Conservation (phyloP, 2,888 invertebrate species). For the Tipula vernalis region DNA sequence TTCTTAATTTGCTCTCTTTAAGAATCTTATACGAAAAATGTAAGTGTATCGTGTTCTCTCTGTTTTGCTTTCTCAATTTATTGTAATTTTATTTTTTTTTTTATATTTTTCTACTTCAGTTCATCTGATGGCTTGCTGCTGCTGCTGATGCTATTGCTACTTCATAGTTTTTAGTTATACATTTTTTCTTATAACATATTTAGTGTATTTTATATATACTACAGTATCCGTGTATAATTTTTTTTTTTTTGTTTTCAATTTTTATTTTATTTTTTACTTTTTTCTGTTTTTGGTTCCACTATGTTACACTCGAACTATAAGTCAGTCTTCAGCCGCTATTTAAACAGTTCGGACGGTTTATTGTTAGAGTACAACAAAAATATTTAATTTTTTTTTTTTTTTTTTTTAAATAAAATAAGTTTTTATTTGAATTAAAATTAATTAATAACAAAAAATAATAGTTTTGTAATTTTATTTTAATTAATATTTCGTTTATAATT, state of each 20-base stretch:
- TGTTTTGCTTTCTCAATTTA: background rate
- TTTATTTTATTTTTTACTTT: background rate
- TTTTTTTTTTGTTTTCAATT: background rate
- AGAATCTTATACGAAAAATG: background rate
- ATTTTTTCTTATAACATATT: background rate
- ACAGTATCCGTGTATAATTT: background rate
- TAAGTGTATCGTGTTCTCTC: background rate
- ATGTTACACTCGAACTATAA: slow-evolving; percentile 6
- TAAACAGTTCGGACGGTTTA: slow-evolving; percentile 13
- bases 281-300: slow-evolving; percentile 6
- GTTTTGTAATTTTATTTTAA: background rate
- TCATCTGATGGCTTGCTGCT: background rate
- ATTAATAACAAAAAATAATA: background rate
- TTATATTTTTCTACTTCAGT: background rate
- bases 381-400: background rate
- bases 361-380: background rate
- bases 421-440: background rate
- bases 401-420: background rate
- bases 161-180: background rate
- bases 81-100: background rate
- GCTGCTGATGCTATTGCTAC: background rate
- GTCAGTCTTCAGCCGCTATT: slow-evolving; percentile 15
- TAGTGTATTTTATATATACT: background rate
- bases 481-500: background rate
- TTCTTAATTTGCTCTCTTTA: background rate